These are phyloP conservation scores for Leptestheria dahalacensis DNA, from an alignment of 1,140 invertebrate genomes.

Conservation along the genomic window DNA sequence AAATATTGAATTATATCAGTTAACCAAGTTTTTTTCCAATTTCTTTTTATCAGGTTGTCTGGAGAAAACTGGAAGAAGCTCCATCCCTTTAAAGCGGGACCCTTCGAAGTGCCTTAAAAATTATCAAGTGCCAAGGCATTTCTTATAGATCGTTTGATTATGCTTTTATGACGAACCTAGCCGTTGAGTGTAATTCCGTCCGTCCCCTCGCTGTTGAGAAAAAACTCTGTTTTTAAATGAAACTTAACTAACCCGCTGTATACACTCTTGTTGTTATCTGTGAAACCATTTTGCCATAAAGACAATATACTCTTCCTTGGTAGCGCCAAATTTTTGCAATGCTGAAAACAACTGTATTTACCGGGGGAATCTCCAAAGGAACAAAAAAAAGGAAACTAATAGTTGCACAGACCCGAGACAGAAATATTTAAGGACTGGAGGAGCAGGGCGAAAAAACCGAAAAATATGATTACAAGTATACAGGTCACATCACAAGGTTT, in stretches of 20 bases:
- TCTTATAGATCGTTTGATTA: not conserved
- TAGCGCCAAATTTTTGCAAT: not conserved
- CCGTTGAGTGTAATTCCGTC: too few species aligned
- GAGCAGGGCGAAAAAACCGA: too few species aligned
- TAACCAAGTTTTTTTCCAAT: not conserved
- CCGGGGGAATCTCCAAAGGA: not conserved
- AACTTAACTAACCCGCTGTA: too few species aligned
- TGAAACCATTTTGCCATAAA: too few species aligned
- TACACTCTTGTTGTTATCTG: too few species aligned
- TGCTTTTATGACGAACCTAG: too few species aligned
- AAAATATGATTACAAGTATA: too few species aligned
- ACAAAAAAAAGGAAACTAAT: not conserved
- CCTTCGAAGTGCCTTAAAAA: not conserved
- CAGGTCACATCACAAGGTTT: not conserved
- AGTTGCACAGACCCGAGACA: too few species aligned
- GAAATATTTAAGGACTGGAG: too few species aligned
- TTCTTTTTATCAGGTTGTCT: constrained; percentile 40
- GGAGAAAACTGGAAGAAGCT: constrained; percentile 49
- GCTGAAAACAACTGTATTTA: not conserved
- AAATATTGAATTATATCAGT: not conserved
- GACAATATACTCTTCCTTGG: not conserved
- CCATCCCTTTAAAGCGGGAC: constrained; percentile 30
- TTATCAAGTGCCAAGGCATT: not conserved
- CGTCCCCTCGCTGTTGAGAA: too few species aligned
- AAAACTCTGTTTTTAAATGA: too few species aligned